A percentile compares a stretch with the other conserved stretches of the same genome.
Evolutionary conservation across 1,140 invertebrate species (phyloP).

Genomic region (Bombus affinis): DNA sequence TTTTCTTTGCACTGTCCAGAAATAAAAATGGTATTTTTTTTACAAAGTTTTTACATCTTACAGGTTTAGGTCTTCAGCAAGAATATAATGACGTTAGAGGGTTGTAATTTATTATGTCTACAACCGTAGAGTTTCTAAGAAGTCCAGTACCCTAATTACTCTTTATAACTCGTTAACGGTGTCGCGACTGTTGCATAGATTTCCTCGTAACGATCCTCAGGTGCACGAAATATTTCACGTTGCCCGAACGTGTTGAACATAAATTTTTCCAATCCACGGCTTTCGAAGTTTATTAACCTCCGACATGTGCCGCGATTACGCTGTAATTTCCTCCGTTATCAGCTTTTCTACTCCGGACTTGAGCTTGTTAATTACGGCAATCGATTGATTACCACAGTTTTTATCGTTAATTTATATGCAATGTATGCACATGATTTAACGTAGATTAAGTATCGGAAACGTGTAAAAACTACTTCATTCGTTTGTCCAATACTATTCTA

Average conservation of each 20-base stretch:
- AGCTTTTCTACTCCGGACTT: neutral
- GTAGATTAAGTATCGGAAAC: neutral
- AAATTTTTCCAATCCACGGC: constrained; percentile 20
- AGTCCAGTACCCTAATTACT: constrained; percentile 9
- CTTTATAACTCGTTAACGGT: constrained; percentile 30
- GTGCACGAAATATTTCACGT: constrained; percentile 8
- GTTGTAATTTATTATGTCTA: constrained; percentile 13
- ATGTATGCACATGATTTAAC: neutral
- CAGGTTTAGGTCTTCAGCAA: neutral
- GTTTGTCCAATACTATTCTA: neutral
- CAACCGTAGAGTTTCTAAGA: constrained; percentile 1
- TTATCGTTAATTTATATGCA: neutral
- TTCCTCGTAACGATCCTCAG: neutral
- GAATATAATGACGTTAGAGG: neutral
- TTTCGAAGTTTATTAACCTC: constrained; percentile 8
- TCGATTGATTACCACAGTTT: neutral
- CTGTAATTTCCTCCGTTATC: neutral
- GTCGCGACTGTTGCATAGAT: constrained; percentile 11
- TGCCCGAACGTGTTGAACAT: constrained; percentile 16
- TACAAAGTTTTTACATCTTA: neutral
- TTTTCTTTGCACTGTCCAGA: neutral
- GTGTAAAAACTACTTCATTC: neutral
- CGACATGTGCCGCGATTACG: neutral
- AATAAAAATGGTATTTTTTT: neutral
- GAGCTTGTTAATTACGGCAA: constrained; percentile 4